A percentile compares a stretch with the other conserved stretches of the same genome.
Conservation (phyloP, 2,113 vertebrate genomes). For the Rutilus rutilus region DNA sequence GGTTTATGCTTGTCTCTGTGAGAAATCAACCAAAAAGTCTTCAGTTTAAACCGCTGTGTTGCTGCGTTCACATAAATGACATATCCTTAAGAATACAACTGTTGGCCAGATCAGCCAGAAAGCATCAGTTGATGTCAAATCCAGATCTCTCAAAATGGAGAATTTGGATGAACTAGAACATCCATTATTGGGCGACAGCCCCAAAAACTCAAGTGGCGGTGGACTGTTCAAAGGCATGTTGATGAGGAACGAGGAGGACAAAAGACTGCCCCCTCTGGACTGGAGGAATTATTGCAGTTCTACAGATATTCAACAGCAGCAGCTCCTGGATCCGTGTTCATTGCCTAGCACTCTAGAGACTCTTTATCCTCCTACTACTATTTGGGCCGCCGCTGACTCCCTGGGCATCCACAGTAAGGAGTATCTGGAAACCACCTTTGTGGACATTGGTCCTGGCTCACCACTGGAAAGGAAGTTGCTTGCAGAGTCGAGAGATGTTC, state of each 20-base stretch:
- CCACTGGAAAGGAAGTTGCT: conserved; percentile 77
- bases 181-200: conserved; percentile 73
- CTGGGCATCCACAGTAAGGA: conserved; percentile 73
- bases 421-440: conserved; percentile 81
- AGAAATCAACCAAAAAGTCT: conserved; percentile 62
- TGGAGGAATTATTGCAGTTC: conserved; percentile 73
- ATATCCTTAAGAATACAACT: conserved; percentile 3
- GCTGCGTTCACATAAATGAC: conserved; percentile 55
- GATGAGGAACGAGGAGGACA: conserved; percentile 75
- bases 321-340: conserved; percentile 77
- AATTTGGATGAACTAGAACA: conserved; percentile 77
- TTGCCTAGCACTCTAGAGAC: conserved; percentile 73
- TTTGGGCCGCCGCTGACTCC: conserved; percentile 74
- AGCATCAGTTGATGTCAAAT: conserved; percentile 59
- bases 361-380: conserved; percentile 69
- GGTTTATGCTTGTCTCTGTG: conserved; percentile 49
- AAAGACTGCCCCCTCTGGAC: conserved; percentile 67
- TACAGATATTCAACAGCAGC: conserved; percentile 72
- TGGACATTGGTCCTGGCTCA: conserved; percentile 76
- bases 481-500: conserved; percentile 73
- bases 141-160: conserved; percentile 66
- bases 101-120: conserved; percentile 59
- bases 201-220: conserved; percentile 53
- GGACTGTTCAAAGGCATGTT: conserved; percentile 69
- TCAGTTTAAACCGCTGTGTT: conserved; percentile 64